phyloP scores from a whole-genome alignment of 2,113 vertebrate genomes.

The Mellivora capensis region DNA sequence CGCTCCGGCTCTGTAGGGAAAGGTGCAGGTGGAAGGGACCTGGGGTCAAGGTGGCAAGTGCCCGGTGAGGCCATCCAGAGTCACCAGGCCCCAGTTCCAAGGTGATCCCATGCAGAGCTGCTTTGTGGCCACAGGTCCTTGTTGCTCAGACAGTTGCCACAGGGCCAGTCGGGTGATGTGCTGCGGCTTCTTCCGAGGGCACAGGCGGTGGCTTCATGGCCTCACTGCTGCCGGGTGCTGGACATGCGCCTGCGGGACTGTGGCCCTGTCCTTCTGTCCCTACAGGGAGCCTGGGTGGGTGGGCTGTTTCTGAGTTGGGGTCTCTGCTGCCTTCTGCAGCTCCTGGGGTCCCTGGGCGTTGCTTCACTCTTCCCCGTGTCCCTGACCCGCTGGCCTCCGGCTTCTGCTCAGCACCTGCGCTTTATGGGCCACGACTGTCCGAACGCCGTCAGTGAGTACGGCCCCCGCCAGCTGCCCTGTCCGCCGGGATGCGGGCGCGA shows the following conservation, averaged over 20 bases:
- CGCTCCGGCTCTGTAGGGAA: not conserved
- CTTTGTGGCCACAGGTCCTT: not conserved
- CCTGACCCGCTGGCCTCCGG: not conserved
- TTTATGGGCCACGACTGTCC: accelerated
- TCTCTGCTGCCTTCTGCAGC: not conserved
- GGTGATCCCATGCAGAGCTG: accelerated
- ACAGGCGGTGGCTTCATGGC: accelerated
- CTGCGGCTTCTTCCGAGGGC: accelerated
- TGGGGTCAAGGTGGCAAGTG: not conserved
- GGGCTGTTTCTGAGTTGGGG: not conserved
- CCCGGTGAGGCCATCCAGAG: not conserved
- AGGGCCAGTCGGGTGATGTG: not conserved
- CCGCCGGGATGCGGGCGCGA: accelerated
- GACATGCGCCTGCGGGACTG: accelerated
- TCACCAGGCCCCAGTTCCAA: not conserved
- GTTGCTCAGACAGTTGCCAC: too few relatives aligned
- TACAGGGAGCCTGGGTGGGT: not conserved
- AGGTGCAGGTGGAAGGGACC: not conserved
- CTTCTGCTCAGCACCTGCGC: accelerated
- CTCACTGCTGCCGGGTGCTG: not conserved
- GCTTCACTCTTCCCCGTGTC: too few relatives aligned
- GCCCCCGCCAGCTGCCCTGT: accelerated
- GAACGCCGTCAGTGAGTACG: accelerated
- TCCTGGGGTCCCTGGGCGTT: too few relatives aligned
- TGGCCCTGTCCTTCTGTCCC: not conserved